A percentile compares a stretch with the other conserved stretches of the same genome.
phyloP scores from a whole-genome alignment of 1,140 invertebrate genomes.

The Chrysoperla carnea region DNA sequence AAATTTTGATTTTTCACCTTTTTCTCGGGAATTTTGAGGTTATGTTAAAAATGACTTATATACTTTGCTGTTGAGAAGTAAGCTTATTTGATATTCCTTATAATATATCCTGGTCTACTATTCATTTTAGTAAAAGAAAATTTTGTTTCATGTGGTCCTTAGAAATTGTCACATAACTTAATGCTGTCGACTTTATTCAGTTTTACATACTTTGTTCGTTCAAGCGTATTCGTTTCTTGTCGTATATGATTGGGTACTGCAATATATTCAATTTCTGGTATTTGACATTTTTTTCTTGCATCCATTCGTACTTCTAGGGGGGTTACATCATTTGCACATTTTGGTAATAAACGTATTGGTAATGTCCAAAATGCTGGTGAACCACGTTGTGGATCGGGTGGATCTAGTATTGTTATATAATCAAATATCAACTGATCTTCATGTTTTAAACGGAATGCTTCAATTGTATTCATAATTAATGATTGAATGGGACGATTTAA shows the following conservation, averaged over 20 bases:
- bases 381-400: neutral
- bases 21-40: too few relatives aligned
- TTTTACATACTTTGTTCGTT: too few relatives aligned
- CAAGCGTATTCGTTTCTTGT: too few relatives aligned
- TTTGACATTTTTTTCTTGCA: neutral
- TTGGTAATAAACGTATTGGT: neutral
- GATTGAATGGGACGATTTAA: neutral
- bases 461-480: neutral
- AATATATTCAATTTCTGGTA: neutral
- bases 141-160: too few relatives aligned
- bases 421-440: neutral
- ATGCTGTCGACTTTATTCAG: too few relatives aligned
- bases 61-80: too few relatives aligned
- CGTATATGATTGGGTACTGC: neutral
- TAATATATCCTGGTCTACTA: too few relatives aligned
- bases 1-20: too few relatives aligned
- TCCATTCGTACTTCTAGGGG: neutral
- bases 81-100: too few relatives aligned
- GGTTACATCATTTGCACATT: neutral
- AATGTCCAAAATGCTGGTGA: neutral
- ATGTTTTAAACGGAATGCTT: neutral
- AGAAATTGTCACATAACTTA: too few relatives aligned
- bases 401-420: neutral
- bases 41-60: too few relatives aligned
- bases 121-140: too few relatives aligned